Conservation (phyloP, 35 echinoderm and acorn worm species). For the Lytechinus pictus region DNA sequence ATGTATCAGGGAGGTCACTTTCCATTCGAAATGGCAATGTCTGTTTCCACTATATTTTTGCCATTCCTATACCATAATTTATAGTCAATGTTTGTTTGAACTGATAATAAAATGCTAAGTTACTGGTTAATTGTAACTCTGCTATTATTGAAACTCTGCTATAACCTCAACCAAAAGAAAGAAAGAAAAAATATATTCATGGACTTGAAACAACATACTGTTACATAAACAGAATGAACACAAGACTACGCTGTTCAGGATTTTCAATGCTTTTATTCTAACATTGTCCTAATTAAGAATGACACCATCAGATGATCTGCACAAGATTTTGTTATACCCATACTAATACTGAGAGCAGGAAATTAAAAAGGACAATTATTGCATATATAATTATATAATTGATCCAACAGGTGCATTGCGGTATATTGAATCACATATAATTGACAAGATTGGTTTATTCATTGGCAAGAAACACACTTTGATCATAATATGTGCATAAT, state of each 20-base stretch:
- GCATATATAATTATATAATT: neutral
- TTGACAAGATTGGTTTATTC: neutral
- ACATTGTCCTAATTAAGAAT: neutral
- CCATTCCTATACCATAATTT: too few species aligned
- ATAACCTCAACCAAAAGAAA: too few species aligned
- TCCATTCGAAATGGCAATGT: too few species aligned
- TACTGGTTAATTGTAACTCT: too few species aligned
- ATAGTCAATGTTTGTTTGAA: too few species aligned
- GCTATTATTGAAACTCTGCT: too few species aligned
- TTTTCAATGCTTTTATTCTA: neutral
- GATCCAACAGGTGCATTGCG: neutral
- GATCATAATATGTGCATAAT: neutral
- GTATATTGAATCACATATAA: neutral
- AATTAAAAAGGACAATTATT: neutral
- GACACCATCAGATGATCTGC: neutral
- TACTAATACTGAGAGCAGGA: too few species aligned
- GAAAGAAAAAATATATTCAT: too few species aligned
- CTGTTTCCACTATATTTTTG: too few species aligned
- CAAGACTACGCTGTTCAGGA: neutral
- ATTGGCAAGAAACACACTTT: neutral
- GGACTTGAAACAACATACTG: neutral
- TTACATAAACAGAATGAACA: neutral
- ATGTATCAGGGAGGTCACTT: too few species aligned
- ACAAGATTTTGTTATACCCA: neutral
- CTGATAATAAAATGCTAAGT: too few species aligned